phyloP scores from a whole-genome alignment of 1,140 invertebrate species.

The Asbolus verrucosus region DNA sequence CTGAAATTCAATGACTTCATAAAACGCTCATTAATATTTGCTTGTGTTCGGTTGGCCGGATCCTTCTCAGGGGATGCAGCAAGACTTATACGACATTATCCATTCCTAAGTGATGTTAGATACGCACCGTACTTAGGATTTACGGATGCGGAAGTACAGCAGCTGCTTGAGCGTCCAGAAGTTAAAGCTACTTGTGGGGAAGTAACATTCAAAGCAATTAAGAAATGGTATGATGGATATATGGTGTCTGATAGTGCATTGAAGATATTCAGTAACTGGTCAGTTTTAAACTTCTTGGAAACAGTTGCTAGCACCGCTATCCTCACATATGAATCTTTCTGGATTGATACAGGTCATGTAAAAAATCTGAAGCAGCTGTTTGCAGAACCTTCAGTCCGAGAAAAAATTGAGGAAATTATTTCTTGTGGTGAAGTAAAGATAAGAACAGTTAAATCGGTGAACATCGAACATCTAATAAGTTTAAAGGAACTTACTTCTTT shows the following conservation, averaged over 20 bases:
- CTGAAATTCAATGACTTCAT: conserved; percentile 30
- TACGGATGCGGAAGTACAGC: conserved; percentile 28
- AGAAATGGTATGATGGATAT: conserved; percentile 35
- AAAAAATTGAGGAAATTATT: conserved; percentile 24
- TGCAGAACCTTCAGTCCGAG: conserved; percentile 20
- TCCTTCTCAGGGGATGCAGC: conserved; percentile 33
- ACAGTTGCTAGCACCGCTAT: not conserved
- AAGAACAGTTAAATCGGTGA: conserved; percentile 34
- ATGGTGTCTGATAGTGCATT: conserved; percentile 32
- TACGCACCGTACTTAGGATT: conserved; percentile 35
- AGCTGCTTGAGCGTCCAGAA: conserved; percentile 26
- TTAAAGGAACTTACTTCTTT: conserved; percentile 29
- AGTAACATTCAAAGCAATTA: conserved; percentile 24
- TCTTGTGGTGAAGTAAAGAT: conserved; percentile 25
- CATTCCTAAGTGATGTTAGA: conserved; percentile 37
- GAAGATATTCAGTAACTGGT: conserved; percentile 33
- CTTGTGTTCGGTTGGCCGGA: conserved; percentile 31
- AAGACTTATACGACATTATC: conserved; percentile 38
- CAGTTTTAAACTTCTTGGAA: conserved; percentile 32
- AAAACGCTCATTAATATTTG: conserved; percentile 43
- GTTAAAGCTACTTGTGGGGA: conserved; percentile 35
- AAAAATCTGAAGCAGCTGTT: conserved; percentile 20
- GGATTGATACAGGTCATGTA: conserved; percentile 27
- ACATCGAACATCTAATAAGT: conserved; percentile 25
- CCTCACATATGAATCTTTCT: conserved; percentile 2